These are phyloP conservation scores for Tryphoninae sp. DNA, from an alignment of 2,888 invertebrate species.

Conservation along the genomic window DNA sequence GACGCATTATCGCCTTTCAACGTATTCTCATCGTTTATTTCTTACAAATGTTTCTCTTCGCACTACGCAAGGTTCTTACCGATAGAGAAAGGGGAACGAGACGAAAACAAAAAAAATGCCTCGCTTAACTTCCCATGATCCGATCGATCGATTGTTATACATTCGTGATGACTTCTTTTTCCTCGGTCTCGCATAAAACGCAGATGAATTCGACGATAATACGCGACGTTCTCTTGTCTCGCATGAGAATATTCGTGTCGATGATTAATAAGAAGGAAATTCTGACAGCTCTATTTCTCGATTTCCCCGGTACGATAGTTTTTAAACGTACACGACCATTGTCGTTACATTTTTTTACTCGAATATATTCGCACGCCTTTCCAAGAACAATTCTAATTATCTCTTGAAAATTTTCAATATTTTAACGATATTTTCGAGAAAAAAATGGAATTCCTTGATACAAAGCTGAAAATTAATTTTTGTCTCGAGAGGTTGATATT, in stretches of 20 bases:
- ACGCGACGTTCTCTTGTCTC: slow-evolving; percentile 20
- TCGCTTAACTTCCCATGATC: slow-evolving; percentile 50
- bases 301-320: slow-evolving; percentile 2
- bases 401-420: too few relatives aligned
- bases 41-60: background rate
- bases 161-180: slow-evolving; percentile 30
- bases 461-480: too few relatives aligned
- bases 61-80: too few relatives aligned
- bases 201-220: slow-evolving; percentile 14
- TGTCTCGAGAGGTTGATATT: background rate
- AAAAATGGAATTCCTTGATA: too few relatives aligned
- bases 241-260: slow-evolving; percentile 48
- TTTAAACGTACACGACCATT: slow-evolving; percentile 1
- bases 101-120: slow-evolving; percentile 5
- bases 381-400: too few relatives aligned
- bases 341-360: slow-evolving; percentile 22
- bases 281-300: slow-evolving; percentile 28
- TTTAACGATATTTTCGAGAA: too few relatives aligned
- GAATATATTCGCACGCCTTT: too few relatives aligned
- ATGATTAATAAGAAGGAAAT: slow-evolving; percentile 35
- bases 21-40: slow-evolving; percentile 33
- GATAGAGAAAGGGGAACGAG: slow-evolving; percentile 29
- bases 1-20: slow-evolving; percentile 33
- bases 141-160: slow-evolving; percentile 42
- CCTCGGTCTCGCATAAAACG: slow-evolving; percentile 15